Conservation (phyloP, 2,113 vertebrate species). For the Pelodiscus sinensis region DNA sequence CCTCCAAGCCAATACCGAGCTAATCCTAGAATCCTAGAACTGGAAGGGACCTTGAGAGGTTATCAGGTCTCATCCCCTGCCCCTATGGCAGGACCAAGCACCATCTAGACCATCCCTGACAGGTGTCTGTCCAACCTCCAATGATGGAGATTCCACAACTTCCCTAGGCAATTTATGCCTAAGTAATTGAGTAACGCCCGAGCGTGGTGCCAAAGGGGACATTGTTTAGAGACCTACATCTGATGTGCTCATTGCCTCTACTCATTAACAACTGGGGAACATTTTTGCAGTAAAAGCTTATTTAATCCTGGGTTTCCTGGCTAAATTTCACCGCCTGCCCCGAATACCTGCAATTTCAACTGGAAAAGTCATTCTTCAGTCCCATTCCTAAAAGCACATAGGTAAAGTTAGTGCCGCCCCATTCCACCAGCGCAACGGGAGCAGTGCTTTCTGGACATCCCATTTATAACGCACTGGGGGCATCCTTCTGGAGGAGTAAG, state of each 20-base stretch:
- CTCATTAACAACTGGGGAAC: not conserved
- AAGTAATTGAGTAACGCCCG: no score
- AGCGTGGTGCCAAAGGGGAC: not conserved
- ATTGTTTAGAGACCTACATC: not conserved
- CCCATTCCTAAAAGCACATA: not conserved
- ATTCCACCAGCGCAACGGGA: not conserved
- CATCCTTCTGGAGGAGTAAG: not conserved
- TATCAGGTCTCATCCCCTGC: no score
- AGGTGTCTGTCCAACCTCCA: no score
- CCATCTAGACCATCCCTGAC: no score
- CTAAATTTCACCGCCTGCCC: not conserved
- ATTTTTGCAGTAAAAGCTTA: not conserved
- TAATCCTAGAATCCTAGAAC: not conserved
- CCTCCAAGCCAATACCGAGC: not conserved
- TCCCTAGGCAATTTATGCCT: no score
- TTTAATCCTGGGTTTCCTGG: not conserved
- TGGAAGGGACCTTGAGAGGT: no score
- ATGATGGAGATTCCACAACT: no score
- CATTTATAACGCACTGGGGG: not conserved
- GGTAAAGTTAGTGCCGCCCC: accelerated
- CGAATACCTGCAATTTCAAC: not conserved
- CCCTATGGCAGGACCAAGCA: no score
- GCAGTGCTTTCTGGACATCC: not conserved
- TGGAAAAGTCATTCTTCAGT: not conserved
- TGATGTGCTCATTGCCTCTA: not conserved